phyloP scores from a whole-genome alignment of 2,113 vertebrate species.

The Mus spicilegus region DNA sequence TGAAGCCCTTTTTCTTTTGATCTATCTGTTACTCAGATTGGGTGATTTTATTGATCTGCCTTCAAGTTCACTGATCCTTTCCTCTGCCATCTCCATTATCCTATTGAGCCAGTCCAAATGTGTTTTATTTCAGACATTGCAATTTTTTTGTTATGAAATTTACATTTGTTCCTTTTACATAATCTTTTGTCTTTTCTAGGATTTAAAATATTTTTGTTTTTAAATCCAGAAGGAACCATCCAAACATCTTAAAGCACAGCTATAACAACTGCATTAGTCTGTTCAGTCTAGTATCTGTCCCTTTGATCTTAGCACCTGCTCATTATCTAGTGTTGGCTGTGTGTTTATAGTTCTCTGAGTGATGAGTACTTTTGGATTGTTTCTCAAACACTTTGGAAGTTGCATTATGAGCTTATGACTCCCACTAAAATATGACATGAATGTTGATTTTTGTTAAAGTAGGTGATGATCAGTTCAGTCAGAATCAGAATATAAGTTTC shows the following conservation, averaged over 20 bases:
- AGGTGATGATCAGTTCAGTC: not conserved
- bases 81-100: not conserved
- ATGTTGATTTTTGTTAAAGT: not conserved
- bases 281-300: not conserved
- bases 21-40: not conserved
- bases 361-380: not conserved
- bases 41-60: not conserved
- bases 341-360: not conserved
- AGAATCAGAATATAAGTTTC: not conserved
- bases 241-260: not conserved
- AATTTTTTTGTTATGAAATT: not conserved
- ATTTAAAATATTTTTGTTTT: not conserved
- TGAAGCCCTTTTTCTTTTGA: not conserved
- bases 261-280: not conserved
- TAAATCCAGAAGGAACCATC: not conserved
- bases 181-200: not conserved
- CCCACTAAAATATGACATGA: not conserved
- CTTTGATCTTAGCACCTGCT: not conserved
- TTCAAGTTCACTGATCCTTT: conserved; percentile 12
- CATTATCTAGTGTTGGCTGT: not conserved
- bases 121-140: not conserved
- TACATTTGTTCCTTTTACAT: not conserved
- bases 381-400: not conserved
- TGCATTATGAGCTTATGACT: not conserved
- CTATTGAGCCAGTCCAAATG: not conserved